Evolutionary conservation across 2,113 vertebrate genomes (phyloP).

Genomic region (Rhineura floridana): DNA sequence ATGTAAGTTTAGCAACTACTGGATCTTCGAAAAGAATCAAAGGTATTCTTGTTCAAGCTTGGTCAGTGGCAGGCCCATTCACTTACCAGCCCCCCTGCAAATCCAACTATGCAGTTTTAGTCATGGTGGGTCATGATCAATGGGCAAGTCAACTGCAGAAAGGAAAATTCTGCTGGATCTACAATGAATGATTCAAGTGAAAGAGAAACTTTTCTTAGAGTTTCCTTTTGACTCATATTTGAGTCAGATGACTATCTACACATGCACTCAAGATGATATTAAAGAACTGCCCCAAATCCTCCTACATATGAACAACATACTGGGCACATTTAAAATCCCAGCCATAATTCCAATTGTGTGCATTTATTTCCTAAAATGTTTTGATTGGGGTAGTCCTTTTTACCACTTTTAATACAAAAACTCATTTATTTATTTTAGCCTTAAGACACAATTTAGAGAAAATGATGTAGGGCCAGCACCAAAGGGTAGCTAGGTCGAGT

Average conservation of each 20-base stretch:
- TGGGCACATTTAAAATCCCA: neutral
- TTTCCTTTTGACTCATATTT: conserved; percentile 13
- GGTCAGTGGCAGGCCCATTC: neutral
- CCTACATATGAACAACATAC: neutral
- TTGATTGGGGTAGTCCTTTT: neutral
- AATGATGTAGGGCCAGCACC: no score
- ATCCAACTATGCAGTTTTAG: no score
- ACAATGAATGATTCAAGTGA: neutral
- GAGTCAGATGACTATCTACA: neutral
- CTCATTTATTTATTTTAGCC: no score
- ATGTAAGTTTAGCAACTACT: neutral
- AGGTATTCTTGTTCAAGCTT: neutral
- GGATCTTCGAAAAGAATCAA: neutral
- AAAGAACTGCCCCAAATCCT: neutral
- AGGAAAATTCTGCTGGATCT: neutral
- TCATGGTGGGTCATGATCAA: neutral
- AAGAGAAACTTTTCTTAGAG: neutral
- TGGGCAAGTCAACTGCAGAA: neutral
- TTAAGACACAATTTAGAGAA: neutral
- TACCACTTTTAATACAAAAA: neutral
- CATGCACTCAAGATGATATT: neutral
- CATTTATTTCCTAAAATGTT: neutral
- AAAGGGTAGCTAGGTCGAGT: no score
- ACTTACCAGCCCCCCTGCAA: neutral
- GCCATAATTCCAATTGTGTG: neutral